Evolutionary conservation across 2,113 vertebrate species (phyloP).

Genomic region (Semnornis frantzii): DNA sequence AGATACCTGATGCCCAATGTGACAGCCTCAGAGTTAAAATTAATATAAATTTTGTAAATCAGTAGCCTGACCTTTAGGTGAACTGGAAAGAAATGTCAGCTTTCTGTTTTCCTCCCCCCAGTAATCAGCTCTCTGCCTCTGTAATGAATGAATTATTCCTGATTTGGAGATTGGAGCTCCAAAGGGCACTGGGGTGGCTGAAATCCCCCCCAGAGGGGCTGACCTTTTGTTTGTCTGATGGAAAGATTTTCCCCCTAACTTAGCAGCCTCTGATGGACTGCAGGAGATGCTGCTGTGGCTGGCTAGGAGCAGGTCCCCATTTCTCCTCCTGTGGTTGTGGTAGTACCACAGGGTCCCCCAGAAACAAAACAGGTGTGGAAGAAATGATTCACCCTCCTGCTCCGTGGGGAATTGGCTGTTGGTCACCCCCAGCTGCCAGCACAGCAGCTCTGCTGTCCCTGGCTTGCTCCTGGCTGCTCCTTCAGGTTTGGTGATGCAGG

Average conservation of each 20-base stretch:
- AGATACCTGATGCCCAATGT: slow-evolving; percentile 15
- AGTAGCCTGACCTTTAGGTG: slow-evolving; percentile 63
- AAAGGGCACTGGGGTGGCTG: slow-evolving; percentile 58
- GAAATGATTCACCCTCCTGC: not conserved
- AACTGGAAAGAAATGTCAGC: slow-evolving; percentile 69
- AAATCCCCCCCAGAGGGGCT: slow-evolving; percentile 52
- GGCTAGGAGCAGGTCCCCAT: not conserved
- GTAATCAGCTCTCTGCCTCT: slow-evolving; percentile 40
- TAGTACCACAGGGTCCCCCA: not conserved
- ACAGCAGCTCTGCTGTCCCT: rapidly evolving
- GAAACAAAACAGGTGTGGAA: not conserved
- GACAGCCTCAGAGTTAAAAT: slow-evolving; percentile 61
- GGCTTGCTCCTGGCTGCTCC: rapidly evolving
- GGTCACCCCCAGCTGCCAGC: not conserved
- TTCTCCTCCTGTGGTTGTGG: not conserved
- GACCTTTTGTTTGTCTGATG: slow-evolving; percentile 52
- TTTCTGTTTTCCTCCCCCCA: not conserved
- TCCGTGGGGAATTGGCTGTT: not conserved
- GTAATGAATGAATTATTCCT: slow-evolving; percentile 67
- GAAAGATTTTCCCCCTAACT: slow-evolving; percentile 17
- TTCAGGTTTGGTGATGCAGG: not conserved
- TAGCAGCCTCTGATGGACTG: not conserved
- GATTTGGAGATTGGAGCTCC: slow-evolving; percentile 59
- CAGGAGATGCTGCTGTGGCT: not conserved
- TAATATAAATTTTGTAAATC: slow-evolving; percentile 65